These are phyloP conservation scores for Chironomus riparius DNA, from an alignment of 2,888 invertebrate species.

Conservation along the genomic window DNA sequence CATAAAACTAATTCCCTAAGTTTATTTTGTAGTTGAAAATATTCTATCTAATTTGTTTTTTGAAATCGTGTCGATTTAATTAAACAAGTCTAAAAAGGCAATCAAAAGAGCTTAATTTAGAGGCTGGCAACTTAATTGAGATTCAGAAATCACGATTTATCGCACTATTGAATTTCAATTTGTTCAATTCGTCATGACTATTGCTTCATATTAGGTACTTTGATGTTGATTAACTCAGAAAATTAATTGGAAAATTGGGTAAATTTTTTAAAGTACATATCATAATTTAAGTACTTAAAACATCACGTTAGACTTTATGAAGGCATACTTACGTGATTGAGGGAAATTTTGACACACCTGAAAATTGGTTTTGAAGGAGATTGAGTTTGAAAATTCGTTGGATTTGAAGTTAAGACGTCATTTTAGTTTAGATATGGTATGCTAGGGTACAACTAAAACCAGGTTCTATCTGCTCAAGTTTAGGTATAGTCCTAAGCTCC, in stretches of 20 bases:
- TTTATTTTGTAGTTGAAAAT: neutral
- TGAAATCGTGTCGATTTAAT: neutral
- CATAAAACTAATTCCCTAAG: no score
- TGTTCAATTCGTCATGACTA: neutral
- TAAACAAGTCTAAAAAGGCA: neutral
- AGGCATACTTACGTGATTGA: no score
- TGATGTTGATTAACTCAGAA: neutral
- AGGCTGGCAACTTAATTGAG: no score
- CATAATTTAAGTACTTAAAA: conserved; percentile 7
- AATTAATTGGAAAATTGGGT: conserved; percentile 22
- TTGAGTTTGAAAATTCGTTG: no score
- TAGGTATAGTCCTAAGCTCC: no score
- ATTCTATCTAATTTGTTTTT: neutral
- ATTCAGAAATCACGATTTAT: neutral
- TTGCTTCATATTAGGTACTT: neutral
- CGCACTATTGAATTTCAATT: neutral
- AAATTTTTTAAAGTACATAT: neutral
- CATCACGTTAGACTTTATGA: neutral
- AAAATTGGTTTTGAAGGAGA: no score
- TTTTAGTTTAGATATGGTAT: no score
- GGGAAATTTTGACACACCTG: no score
- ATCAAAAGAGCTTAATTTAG: no score
- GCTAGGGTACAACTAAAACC: no score
- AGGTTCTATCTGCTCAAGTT: no score
- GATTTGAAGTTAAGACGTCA: no score